Conservation (phyloP, 2,797 vertebrate genomes). For the Meriones psammophilus region DNA sequence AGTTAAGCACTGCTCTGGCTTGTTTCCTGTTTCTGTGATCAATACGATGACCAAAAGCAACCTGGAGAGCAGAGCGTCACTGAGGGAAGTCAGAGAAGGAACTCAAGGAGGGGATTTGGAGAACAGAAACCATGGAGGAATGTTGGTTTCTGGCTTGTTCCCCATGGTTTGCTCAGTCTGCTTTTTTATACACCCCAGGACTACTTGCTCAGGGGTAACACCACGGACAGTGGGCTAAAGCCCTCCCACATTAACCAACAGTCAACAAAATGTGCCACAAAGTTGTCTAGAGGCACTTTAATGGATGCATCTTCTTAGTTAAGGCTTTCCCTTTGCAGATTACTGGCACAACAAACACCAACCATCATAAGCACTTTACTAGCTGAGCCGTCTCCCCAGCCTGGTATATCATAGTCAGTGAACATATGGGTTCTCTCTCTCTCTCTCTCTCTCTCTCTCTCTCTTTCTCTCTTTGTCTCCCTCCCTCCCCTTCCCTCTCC, state of each 20-base stretch:
- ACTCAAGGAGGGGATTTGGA: neutral
- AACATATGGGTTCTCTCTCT: neutral
- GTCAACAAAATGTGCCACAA: neutral
- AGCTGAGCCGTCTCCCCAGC: neutral
- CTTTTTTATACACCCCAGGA: neutral
- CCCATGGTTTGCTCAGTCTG: neutral
- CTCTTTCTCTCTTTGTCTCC: too few species aligned
- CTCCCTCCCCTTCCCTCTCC: too few species aligned
- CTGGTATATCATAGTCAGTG: neutral
- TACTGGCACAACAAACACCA: neutral
- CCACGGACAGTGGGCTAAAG: neutral
- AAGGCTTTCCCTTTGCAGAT: too few species aligned
- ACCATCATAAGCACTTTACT: neutral
- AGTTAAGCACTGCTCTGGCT: neutral
- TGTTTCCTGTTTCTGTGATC: neutral
- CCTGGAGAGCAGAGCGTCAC: neutral
- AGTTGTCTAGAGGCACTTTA: neutral
- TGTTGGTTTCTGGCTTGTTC: neutral
- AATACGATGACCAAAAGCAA: neutral
- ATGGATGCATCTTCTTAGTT: neutral
- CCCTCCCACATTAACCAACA: neutral
- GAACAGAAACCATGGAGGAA: neutral
- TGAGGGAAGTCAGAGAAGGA: neutral
- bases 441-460: too few species aligned
- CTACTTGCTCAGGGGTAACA: neutral